These are phyloP conservation scores for Mylabris sibirica DNA, from an alignment of 2,888 invertebrate species.

Conservation along the genomic window DNA sequence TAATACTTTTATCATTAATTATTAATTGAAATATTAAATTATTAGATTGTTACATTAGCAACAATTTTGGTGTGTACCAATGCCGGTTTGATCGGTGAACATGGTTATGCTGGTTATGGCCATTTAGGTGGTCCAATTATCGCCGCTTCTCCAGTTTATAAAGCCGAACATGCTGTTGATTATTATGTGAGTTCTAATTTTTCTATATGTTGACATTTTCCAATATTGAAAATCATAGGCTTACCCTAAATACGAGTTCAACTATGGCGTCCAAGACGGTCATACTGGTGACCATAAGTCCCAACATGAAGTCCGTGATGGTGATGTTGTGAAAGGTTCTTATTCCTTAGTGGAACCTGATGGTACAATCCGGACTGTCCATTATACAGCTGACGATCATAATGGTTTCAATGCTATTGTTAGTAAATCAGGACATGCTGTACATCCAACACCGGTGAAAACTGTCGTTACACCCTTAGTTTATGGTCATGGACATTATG, in stretches of 20 bases:
- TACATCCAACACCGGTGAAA: conserved; percentile 62
- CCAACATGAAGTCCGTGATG: conserved; percentile 63
- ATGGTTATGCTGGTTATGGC: not conserved
- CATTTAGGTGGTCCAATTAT: not conserved
- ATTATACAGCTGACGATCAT: conserved; percentile 74
- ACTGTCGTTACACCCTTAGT: conserved; percentile 55
- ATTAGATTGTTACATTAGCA: not conserved
- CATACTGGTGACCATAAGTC: conserved; percentile 66
- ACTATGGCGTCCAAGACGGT: conserved; percentile 71
- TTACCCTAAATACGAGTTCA: conserved; percentile 70
- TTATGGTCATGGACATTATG: not conserved
- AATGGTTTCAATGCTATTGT: conserved; percentile 76
- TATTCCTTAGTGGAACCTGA: conserved; percentile 62
- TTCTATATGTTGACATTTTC: not conserved
- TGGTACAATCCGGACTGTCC: conserved; percentile 63
- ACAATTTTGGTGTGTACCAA: not conserved
- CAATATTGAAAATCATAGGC: conserved; percentile 45
- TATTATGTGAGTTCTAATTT: conserved; percentile 42
- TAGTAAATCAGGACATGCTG: conserved; percentile 69
- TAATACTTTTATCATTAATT: not conserved
- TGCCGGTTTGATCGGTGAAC: not conserved
- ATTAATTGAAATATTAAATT: not conserved
- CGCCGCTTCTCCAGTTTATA: not conserved
- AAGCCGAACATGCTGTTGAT: conserved; percentile 38
- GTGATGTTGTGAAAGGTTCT: conserved; percentile 71